Conservation (phyloP, 1,140 invertebrate genomes). For the Drosophila kepulauana region DNA sequence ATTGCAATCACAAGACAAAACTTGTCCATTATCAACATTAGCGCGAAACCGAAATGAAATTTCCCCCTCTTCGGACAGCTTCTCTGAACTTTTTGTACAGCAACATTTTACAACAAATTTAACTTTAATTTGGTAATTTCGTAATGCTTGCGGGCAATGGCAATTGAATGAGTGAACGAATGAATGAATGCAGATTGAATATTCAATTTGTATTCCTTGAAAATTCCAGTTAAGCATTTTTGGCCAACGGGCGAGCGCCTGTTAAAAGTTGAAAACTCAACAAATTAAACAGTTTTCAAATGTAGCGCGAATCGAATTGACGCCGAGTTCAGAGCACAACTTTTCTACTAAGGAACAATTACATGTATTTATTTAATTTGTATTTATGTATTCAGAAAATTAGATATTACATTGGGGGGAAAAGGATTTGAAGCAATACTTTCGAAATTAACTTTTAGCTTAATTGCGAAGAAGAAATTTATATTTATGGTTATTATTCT, state of each 20-base stretch:
- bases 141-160: slow-evolving; percentile 25
- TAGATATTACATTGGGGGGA: neutral
- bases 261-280: slow-evolving; percentile 46
- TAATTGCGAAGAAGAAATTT: neutral
- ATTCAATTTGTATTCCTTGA: slow-evolving; percentile 65
- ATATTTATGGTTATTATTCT: no score
- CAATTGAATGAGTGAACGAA: slow-evolving; percentile 56
- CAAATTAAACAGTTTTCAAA: slow-evolving; percentile 21
- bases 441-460: neutral
- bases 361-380: neutral
- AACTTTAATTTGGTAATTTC: slow-evolving; percentile 79
- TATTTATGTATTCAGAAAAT: neutral
- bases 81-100: slow-evolving; percentile 32
- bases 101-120: slow-evolving; percentile 77
- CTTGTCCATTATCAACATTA: slow-evolving; percentile 76
- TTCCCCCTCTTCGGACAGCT: slow-evolving; percentile 17
- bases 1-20: slow-evolving; percentile 62
- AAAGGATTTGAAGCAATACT: neutral
- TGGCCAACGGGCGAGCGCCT: slow-evolving; percentile 19
- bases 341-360: neutral
- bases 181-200: slow-evolving; percentile 46
- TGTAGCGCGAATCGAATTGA: neutral
- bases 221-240: slow-evolving; percentile 9
- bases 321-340: neutral
- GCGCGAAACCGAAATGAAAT: slow-evolving; percentile 33